Conservation (phyloP, 2,888 invertebrate species). For the Ditylenchus weischeri region DNA sequence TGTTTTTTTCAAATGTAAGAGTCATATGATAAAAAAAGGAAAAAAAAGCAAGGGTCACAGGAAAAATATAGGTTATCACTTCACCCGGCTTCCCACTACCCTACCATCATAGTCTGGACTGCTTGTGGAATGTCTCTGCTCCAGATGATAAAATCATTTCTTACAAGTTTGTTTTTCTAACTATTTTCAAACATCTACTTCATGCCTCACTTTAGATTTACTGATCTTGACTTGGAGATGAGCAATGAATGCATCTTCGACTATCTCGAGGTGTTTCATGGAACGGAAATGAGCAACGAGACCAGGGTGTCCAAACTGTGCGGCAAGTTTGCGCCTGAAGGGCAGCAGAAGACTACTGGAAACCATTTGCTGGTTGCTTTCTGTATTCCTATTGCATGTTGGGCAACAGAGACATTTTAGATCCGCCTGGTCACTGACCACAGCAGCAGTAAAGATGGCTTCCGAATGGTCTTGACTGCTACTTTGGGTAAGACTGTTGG, state of each 20-base stretch:
- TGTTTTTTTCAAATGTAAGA: no score
- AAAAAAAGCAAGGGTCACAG: no score
- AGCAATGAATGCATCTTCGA: slow-evolving; percentile 43
- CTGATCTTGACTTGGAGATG: slow-evolving; percentile 43
- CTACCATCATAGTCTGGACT: slow-evolving; percentile 50
- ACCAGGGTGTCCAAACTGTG: slow-evolving; percentile 27
- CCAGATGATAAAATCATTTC: slow-evolving; percentile 39
- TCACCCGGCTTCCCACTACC: slow-evolving; percentile 55
- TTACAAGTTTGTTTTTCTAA: slow-evolving; percentile 35
- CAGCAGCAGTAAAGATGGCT: slow-evolving; percentile 43
- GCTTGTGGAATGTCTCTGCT: slow-evolving; percentile 55
- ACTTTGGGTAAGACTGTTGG: slow-evolving; percentile 34
- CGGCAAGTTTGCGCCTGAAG: slow-evolving; percentile 39
- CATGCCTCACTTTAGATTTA: slow-evolving; percentile 32
- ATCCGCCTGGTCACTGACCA: slow-evolving; percentile 47
- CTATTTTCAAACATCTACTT: not conserved
- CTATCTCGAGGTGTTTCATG: slow-evolving; percentile 48
- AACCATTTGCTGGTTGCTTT: slow-evolving; percentile 29
- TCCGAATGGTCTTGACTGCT: slow-evolving; percentile 45
- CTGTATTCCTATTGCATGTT: no score
- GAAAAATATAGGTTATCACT: slow-evolving; percentile 17
- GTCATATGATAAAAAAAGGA: no score
- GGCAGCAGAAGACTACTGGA: slow-evolving; percentile 32
- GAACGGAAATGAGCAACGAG: slow-evolving; percentile 25
- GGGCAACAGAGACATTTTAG: no score